Base-by-base conservation (phyloP, 2,113 vertebrate species). In the Platysteira castanea region DNA sequence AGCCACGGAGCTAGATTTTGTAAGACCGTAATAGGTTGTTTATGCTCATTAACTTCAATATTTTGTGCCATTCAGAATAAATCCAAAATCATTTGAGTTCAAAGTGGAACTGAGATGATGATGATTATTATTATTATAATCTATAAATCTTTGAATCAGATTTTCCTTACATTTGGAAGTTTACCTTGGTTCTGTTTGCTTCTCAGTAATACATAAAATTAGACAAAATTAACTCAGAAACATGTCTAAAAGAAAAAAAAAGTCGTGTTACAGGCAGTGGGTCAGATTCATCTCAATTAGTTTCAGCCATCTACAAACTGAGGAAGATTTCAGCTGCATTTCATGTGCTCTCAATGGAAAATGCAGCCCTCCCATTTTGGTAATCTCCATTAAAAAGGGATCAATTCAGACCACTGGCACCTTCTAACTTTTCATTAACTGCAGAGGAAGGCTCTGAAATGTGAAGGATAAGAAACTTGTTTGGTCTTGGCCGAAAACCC, bases 221-320 rank as follows among this genome's bases (percentile, higher is more conserved):
- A 78, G 52, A 18, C 56, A n/a, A 61, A 93, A 67, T 53, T 44
- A 81, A 67, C 15, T 82, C 20, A 10, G 19, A 74, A 74, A 81
- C 9, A 1, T 46, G 6, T 60, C 30, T 52, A 23, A 60, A 80
- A 46, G 23, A 31, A 46, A 67, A 54, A 74, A 81, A 74, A 81
- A 49, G 6, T 31, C 3, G 0, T n/a, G 42, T 28, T 60, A 15
- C 0, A 42, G 37, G 22, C 20, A 37, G 5, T 17, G 37, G 10
- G 16, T 74, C 74, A 37, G 64, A 49, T 33, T 77, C 2, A 47
- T 56, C 63, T 84, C 37, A 52, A 2, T 70, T 80, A 76, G 8
- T 44, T 89, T 27, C 50, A 80, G 49, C 44, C 44, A 9, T 30
- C 49, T 73, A 27, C 15, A 83, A 56, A 21, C 35, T 15, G 12